phyloP scores from a whole-genome alignment of 2,888 invertebrate species.

The Pyrochroa serraticornis region DNA sequence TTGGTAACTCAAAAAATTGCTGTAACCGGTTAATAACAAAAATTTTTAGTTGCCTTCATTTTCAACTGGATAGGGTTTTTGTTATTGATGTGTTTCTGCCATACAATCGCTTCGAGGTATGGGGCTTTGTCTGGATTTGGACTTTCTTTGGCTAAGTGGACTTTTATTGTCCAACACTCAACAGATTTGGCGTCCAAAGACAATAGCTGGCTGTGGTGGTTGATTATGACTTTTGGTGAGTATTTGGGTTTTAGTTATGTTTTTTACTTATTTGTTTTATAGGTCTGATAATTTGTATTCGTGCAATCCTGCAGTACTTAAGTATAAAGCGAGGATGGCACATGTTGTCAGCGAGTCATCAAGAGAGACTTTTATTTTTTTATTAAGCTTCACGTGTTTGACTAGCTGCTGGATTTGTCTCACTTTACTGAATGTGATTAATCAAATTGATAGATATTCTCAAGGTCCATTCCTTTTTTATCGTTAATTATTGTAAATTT shows the following conservation, averaged over 20 bases:
- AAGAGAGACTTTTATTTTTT: constrained; percentile 86
- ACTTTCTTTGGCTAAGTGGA: constrained; percentile 93
- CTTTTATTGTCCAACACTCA: constrained; percentile 89
- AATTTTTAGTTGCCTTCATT: constrained; percentile 80
- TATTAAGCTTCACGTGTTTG: constrained; percentile 62
- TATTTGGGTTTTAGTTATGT: constrained; percentile 8
- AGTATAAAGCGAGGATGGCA: constrained; percentile 91
- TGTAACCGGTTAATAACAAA: background rate
- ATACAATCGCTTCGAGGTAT: constrained; percentile 91
- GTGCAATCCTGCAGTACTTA: constrained; percentile 85
- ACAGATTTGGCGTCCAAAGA: constrained; percentile 86
- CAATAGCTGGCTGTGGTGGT: constrained; percentile 92
- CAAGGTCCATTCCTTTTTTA: constrained; percentile 13
- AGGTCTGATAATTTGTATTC: constrained; percentile 85
- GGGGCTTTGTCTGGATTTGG: constrained; percentile 93
- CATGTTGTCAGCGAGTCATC: constrained; percentile 82
- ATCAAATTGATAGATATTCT: constrained; percentile 16
- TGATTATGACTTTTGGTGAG: constrained; percentile 88
- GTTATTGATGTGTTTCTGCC: constrained; percentile 90
- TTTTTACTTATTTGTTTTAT: constrained; percentile 44
- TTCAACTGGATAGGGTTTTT: constrained; percentile 97
- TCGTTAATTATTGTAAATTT: constrained; percentile 4
- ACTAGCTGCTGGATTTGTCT: constrained; percentile 4
- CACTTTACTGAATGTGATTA: constrained; percentile 14
- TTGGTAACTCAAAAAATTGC: constrained; percentile 64